Conservation (phyloP, 2,888 invertebrate genomes). For the Taenaris catops region DNA sequence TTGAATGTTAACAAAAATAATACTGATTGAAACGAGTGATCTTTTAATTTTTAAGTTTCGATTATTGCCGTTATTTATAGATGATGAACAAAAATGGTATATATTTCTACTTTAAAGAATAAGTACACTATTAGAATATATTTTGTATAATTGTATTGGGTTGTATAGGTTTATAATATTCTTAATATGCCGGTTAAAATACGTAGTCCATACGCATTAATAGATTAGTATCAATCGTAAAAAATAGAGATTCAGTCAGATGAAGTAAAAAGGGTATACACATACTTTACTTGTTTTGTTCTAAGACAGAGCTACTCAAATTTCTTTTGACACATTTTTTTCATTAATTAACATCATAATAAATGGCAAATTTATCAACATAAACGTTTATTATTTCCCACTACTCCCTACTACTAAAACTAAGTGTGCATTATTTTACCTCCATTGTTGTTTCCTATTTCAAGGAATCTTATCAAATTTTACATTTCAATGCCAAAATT, state of each 20-base stretch:
- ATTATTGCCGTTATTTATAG: conserved; percentile 43
- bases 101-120: conserved; percentile 52
- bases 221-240: conserved; percentile 48
- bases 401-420: too few species aligned
- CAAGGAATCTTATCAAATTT: too few species aligned
- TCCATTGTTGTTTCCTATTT: too few species aligned
- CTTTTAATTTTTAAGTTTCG: conserved; percentile 33
- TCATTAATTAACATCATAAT: conserved; percentile 50
- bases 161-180: conserved; percentile 60
- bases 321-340: conserved; percentile 50
- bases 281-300: conserved; percentile 71
- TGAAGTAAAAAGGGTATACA: conserved; percentile 51
- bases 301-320: conserved; percentile 47
- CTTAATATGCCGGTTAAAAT: conserved; percentile 41
- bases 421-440: too few species aligned
- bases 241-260: conserved; percentile 56
- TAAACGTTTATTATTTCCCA: conserved; percentile 4
- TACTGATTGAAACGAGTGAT: conserved; percentile 25
- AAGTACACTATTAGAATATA: conserved; percentile 66
- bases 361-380: conserved; percentile 59
- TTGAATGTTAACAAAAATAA: conserved; percentile 21
- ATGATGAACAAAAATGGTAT: conserved; percentile 65
- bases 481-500: too few species aligned
- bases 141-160: conserved; percentile 76
- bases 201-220: conserved; percentile 46